Percentiles rank a stretch among this genome's conserved stretches.
These are phyloP conservation scores for Perizoma affinitatum DNA, from an alignment of 2,888 invertebrate species.

Conservation along the genomic window DNA sequence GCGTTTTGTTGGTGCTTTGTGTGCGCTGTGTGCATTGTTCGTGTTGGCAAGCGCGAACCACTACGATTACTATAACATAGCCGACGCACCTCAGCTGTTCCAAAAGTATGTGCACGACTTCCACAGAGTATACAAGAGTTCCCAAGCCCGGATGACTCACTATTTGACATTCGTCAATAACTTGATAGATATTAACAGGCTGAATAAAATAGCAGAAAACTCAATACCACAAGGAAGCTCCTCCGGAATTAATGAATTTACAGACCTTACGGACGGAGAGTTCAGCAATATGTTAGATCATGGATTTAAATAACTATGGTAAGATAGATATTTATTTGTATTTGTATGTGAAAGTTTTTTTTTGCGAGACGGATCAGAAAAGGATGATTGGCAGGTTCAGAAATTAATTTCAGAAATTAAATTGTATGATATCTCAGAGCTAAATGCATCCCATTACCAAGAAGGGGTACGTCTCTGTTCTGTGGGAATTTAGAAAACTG, in stretches of 20 bases:
- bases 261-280: too few species aligned
- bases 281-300: too few species aligned
- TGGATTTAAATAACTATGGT: too few species aligned
- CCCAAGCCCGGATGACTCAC: conserved; percentile 42
- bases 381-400: too few species aligned
- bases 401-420: too few species aligned
- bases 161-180: conserved; percentile 39
- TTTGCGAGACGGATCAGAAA: too few species aligned
- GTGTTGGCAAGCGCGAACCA: neutral
- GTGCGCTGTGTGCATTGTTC: neutral
- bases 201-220: conserved; percentile 4
- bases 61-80: conserved; percentile 19
- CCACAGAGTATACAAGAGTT: conserved; percentile 44
- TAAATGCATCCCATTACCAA: too few species aligned
- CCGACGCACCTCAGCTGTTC: conserved; percentile 42
- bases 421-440: too few species aligned
- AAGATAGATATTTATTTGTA: too few species aligned
- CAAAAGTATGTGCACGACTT: conserved; percentile 44
- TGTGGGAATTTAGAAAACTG: too few species aligned
- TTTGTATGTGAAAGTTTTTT: too few species aligned
- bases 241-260: conserved; percentile 19
- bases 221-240: neutral
- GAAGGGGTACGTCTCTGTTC: too few species aligned
- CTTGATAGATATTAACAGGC: conserved; percentile 14
- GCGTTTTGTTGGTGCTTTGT: neutral